phyloP scores from a whole-genome alignment of 2,113 vertebrate species.

The Nicator chloris region DNA sequence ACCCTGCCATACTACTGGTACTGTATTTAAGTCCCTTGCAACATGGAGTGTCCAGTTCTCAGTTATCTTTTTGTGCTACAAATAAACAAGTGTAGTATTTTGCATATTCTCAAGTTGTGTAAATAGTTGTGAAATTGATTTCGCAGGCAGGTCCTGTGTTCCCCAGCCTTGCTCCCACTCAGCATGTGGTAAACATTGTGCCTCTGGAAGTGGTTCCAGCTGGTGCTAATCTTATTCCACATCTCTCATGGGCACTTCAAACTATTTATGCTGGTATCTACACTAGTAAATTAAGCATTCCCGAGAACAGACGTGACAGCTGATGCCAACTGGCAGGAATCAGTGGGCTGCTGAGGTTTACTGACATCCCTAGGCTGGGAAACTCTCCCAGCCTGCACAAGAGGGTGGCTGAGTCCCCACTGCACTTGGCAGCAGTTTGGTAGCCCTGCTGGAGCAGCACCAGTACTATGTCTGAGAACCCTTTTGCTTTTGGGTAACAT shows the following conservation, averaged over 20 bases:
- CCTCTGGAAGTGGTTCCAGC: constrained; percentile 17
- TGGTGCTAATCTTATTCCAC: not conserved
- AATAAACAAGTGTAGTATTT: not conserved
- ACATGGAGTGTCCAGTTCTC: not conserved
- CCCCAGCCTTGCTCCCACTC: not conserved
- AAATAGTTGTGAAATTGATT: not conserved
- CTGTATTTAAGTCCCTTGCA: not conserved
- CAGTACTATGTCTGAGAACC: not conserved
- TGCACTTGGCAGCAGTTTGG: not conserved
- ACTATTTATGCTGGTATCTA: not conserved
- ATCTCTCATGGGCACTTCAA: not conserved
- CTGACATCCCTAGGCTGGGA: not conserved
- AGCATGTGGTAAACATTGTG: not conserved
- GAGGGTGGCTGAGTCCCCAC: not conserved
- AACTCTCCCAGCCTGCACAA: not conserved
- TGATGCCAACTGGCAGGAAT: not conserved
- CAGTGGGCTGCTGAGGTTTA: not conserved
- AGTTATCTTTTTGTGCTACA: not conserved
- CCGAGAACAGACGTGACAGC: not conserved
- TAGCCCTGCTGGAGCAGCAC: accelerated
- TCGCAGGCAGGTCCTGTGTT: not conserved
- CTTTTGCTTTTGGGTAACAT: not conserved
- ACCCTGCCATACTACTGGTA: not conserved
- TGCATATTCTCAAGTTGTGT: not conserved
- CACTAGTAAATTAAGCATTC: not conserved